These are phyloP conservation scores for Lasioglossum morio DNA, from an alignment of 2,888 invertebrate species.

Conservation along the genomic window DNA sequence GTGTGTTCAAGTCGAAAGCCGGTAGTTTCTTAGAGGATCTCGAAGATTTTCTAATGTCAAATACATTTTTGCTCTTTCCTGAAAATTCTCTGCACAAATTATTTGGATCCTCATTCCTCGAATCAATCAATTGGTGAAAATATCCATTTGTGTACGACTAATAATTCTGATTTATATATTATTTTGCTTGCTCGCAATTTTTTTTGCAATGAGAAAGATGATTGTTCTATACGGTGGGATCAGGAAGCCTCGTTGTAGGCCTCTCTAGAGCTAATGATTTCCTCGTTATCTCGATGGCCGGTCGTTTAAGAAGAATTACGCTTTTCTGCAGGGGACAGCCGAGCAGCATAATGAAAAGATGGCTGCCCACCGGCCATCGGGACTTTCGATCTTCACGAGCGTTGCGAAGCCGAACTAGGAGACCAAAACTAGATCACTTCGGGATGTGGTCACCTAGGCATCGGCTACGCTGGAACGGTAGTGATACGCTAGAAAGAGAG, in stretches of 20 bases:
- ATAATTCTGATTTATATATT: neutral
- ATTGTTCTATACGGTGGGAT: neutral
- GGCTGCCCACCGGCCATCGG: conserved; percentile 36
- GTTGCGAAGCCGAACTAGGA: conserved; percentile 13
- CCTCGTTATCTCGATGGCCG: neutral
- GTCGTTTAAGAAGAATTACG: neutral
- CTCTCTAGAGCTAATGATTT: neutral
- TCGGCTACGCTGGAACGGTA: conserved; percentile 69
- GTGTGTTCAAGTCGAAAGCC: neutral
- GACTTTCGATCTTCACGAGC: conserved; percentile 58
- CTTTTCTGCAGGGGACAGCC: neutral
- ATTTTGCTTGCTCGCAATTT: neutral
- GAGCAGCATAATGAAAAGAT: conserved; percentile 27
- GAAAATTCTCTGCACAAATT: too few species aligned
- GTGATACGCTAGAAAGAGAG: conserved; percentile 66
- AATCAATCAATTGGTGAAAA: too few species aligned
- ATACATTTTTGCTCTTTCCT: too few species aligned
- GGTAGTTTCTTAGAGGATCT: neutral
- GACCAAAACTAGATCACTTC: conserved; percentile 63
- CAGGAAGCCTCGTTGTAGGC: neutral
- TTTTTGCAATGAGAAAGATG: neutral
- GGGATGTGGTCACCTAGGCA: conserved; percentile 45
- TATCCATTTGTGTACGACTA: too few species aligned
- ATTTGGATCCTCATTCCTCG: too few species aligned
- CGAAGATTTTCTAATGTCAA: neutral